Evolutionary conservation across 2,113 vertebrate species (phyloP).

Genomic region (Laticauda laticaudata): DNA sequence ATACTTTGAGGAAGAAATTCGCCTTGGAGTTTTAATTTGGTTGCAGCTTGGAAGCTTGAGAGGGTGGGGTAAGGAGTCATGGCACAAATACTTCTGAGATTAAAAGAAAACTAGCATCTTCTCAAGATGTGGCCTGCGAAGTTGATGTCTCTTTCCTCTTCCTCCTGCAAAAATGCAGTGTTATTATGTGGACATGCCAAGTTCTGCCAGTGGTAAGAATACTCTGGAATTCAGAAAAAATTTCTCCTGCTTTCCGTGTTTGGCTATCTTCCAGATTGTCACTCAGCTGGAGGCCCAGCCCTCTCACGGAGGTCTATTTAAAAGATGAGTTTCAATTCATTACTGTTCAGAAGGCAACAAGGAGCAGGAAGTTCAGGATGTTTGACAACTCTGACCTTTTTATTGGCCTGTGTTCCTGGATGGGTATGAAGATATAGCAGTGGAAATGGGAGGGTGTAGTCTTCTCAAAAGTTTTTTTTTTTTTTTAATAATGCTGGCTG

Average conservation of each 20-base stretch:
- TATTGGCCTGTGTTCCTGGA: constrained; percentile 28
- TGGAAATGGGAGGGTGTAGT: neutral
- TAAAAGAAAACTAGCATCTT: neutral
- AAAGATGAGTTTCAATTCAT: neutral
- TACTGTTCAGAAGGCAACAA: neutral
- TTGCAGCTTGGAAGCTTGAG: too few relatives aligned
- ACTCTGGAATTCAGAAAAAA: constrained; percentile 28
- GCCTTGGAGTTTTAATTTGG: too few relatives aligned
- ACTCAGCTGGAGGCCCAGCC: constrained; percentile 26
- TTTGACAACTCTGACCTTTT: neutral
- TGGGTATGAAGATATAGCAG: constrained; percentile 43
- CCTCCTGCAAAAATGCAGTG: neutral
- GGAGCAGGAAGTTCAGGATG: constrained; percentile 28
- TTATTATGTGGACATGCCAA: neutral
- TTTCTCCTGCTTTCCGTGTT: neutral
- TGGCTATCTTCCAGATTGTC: constrained; percentile 18
- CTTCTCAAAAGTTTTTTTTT: neutral
- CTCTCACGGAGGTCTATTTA: constrained; percentile 41
- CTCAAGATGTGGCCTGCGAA: neutral
- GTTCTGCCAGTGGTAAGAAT: neutral
- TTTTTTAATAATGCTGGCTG: neutral
- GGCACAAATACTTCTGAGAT: neutral
- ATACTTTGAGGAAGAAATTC: too few relatives aligned
- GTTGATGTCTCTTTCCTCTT: neutral
- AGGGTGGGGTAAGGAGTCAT: neutral